Percentiles rank a stretch among this genome's conserved stretches.
These are phyloP conservation scores for Neosilurus mollespiculum DNA, from an alignment of 2,797 vertebrate genomes.

Conservation along the genomic window DNA sequence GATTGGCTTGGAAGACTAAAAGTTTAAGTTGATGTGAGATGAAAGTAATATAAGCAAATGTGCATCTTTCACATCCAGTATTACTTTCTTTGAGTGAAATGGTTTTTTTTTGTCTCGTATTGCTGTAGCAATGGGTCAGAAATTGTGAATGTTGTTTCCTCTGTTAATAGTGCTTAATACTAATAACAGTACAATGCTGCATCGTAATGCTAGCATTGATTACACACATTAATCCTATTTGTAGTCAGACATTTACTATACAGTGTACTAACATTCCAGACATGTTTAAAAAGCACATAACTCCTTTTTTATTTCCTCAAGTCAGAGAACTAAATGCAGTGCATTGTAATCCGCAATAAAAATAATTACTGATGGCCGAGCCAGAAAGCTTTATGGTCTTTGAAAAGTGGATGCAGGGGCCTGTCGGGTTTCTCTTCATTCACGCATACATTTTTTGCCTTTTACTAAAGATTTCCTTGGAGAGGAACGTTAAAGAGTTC, in stretches of 20 bases:
- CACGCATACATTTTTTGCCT: too few relatives aligned
- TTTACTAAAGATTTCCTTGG: too few relatives aligned
- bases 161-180: neutral
- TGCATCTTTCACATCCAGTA: neutral
- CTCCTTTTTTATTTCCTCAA: neutral
- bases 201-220: neutral
- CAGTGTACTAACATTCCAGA: neutral
- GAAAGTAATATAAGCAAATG: neutral
- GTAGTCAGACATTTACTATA: neutral
- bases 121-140: neutral
- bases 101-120: neutral
- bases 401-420: neutral
- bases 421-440: neutral
- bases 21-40: neutral
- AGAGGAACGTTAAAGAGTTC: too few relatives aligned
- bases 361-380: neutral
- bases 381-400: neutral
- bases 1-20: neutral
- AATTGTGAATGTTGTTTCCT: neutral
- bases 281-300: neutral
- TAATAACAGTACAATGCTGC: neutral
- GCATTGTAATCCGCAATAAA: neutral
- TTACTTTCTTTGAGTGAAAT: neutral
- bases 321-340: neutral
- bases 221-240: neutral